Evolutionary conservation across 2,797 vertebrate genomes (phyloP), one percentile per base, ranked within the genome.

Genomic region (Argya squamiceps): DNA sequence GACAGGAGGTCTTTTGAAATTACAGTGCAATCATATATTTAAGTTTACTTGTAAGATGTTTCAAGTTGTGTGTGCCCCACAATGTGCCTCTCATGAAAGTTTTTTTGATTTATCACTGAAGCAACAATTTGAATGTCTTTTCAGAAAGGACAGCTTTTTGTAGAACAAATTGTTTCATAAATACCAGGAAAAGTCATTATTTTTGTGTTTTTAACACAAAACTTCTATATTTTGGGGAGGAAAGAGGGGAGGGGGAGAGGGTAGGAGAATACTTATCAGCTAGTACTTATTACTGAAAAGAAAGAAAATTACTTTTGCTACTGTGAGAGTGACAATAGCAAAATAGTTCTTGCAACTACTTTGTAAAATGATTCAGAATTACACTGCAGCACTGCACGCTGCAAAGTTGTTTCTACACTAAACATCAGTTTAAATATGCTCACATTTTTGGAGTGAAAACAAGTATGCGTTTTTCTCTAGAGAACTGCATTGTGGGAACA

Each of bases 361-460:
- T 94, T 86, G 50, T 69, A 37, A 93, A 96, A 81, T 53, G 29
- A 62, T 65, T 83, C 69, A 24, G 65, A 84, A 91, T 89, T 78
- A 84, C 53, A 68, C 18, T 32, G 75, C 53, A 95, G 84, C n/a
- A 49, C 60, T 74, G 64, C 46, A 75, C 36, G 23, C 22, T 52
- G 53, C 68, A 55, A 58, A 88, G 60, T 43, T 77, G 49, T 84
- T 95, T 89, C 81, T 39, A 23, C 15, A 39, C 55, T 69, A 84
- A 83, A 78, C 55, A 62, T 59, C 58, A 86, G 26, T 44, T 32
- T 78, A 58, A 43, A 84, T 27, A 46, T 16, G 63, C 22, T 84
- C 68, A 79, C n/a, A 70, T 84, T 92, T 78, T 59, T 20, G 24
- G 29, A 89, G 8, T 79, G 47, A 88, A 84, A 90, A 70, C 9